phyloP scores from a whole-genome alignment of 1,140 invertebrate genomes.

The Ladona fulva region DNA sequence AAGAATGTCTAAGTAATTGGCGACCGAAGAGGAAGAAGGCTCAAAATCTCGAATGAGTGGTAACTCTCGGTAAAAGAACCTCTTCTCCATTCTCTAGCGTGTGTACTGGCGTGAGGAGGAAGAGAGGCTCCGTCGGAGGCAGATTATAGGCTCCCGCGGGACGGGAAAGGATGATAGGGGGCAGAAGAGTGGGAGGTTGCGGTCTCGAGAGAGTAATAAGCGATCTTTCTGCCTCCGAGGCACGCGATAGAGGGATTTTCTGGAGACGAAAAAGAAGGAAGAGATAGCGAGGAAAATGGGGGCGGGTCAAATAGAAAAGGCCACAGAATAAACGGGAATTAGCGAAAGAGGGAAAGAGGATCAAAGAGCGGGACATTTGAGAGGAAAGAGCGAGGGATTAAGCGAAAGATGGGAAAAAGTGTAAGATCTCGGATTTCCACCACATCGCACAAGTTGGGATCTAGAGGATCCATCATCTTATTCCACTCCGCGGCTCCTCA shows the following conservation, averaged over 20 bases:
- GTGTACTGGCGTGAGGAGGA: too few relatives aligned
- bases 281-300: neutral
- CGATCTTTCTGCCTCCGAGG: neutral
- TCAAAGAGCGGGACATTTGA: neutral
- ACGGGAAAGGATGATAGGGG: neutral
- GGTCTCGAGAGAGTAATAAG: neutral
- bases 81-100: too few relatives aligned
- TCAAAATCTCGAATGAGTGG: too few relatives aligned
- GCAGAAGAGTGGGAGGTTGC: neutral
- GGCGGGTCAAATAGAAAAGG: neutral
- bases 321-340: neutral
- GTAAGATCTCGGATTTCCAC: neutral
- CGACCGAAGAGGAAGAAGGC: too few relatives aligned
- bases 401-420: neutral
- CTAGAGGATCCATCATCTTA: too few relatives aligned
- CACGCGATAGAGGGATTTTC: neutral
- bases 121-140: neutral
- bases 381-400: neutral
- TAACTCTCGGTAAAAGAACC: too few relatives aligned
- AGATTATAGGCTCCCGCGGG: neutral
- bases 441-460: neutral
- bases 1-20: too few relatives aligned
- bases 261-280: neutral
- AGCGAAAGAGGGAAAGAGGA: neutral
- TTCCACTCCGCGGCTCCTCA: too few relatives aligned